A percentile compares a stretch with the other conserved stretches of the same genome.
These are phyloP conservation scores for Tenthredo amoena DNA, from an alignment of 2,888 invertebrate genomes.

Conservation along the genomic window DNA sequence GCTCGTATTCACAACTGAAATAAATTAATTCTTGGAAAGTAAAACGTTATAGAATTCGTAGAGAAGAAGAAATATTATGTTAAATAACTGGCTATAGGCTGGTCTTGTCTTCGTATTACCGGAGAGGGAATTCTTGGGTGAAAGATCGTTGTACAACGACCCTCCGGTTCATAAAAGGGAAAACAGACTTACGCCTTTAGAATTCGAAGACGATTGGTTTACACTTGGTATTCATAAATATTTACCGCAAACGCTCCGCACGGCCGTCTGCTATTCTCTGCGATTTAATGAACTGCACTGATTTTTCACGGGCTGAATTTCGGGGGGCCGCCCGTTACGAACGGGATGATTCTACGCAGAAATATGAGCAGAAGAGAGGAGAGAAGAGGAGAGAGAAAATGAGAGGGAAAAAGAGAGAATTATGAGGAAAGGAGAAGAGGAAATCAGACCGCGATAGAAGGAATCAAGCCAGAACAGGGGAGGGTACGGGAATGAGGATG, in stretches of 20 bases:
- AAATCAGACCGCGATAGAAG: constrained; percentile 27
- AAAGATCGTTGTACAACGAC: constrained; percentile 18
- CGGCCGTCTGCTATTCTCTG: constrained; percentile 67
- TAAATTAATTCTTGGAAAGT: background rate
- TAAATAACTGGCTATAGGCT: background rate
- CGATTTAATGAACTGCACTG: constrained; percentile 75
- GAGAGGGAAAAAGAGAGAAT: background rate
- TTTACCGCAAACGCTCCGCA: constrained; percentile 68
- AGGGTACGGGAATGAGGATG: background rate
- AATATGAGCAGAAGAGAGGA: background rate
- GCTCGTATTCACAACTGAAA: background rate
- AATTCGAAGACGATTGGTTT: constrained; percentile 33
- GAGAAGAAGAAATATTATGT: constrained; percentile 4
- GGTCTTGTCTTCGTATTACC: background rate
- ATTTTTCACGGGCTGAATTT: constrained; percentile 69
- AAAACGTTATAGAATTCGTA: background rate
- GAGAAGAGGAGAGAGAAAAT: background rate
- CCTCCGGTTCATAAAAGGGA: constrained; percentile 55
- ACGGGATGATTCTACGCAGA: constrained; percentile 13
- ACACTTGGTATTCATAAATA: constrained; percentile 72
- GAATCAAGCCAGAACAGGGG: constrained; percentile 14
- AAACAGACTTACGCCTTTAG: constrained; percentile 15
- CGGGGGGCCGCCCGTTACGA: background rate
- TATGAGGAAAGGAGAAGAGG: constrained; percentile 8
- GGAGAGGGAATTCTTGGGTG: background rate